Conservation (phyloP, 2,113 vertebrate genomes). For the Pitta sordida region DNA sequence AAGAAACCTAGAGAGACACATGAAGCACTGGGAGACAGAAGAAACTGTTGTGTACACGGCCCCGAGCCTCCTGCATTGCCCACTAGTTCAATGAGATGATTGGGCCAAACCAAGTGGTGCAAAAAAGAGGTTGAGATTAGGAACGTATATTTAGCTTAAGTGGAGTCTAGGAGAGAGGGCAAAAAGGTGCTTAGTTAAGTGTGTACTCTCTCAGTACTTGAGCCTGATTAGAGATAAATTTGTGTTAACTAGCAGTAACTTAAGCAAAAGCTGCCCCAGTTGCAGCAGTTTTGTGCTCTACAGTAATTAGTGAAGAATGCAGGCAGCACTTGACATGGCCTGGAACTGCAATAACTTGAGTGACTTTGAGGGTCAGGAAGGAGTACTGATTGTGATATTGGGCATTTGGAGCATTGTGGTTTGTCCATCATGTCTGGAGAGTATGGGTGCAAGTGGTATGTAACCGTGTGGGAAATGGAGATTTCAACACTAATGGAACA, state of each 20-base stretch:
- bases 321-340: neutral
- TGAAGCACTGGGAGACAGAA: neutral
- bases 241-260: neutral
- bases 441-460: neutral
- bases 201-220: neutral
- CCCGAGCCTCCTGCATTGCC: neutral
- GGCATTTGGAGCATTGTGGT: neutral
- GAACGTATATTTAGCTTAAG: neutral
- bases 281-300: neutral
- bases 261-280: neutral
- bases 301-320: neutral
- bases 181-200: neutral
- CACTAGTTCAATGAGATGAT: neutral
- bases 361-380: neutral
- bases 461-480: neutral
- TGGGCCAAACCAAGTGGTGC: accelerated
- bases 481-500: neutral
- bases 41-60: neutral
- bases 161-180: neutral
- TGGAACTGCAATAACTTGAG: neutral
- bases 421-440: neutral
- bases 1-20: neutral
- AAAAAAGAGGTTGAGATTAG: neutral
- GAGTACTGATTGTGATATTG: neutral
- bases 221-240: neutral